Evolutionary conservation across 2,797 vertebrate genomes (phyloP).

Genomic region (Eulemur albifrons): DNA sequence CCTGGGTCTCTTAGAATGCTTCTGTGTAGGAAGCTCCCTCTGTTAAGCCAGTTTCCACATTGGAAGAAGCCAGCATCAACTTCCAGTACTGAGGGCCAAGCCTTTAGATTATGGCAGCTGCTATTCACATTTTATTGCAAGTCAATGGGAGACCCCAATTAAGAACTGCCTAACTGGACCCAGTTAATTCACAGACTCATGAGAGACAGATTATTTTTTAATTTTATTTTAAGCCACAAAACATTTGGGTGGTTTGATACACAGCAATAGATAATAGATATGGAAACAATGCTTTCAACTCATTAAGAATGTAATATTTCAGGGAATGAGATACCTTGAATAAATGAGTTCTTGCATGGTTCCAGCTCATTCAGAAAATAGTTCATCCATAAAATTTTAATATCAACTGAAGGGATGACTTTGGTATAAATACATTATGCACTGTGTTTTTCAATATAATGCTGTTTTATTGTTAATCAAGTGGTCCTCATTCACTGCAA

Average conservation of each 20-base stretch:
- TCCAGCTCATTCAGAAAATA: not conserved
- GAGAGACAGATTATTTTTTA: not conserved
- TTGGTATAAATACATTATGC: not conserved
- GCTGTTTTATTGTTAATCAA: constrained; percentile 28
- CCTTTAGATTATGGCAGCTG: not conserved
- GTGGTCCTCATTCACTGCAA: constrained; percentile 11
- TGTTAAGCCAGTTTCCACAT: not conserved
- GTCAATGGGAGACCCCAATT: not conserved
- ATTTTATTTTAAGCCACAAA: not conserved
- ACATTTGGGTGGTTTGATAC: not conserved
- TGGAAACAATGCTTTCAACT: not conserved
- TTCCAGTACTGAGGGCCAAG: not conserved
- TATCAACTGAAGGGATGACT: not conserved
- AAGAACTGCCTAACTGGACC: not conserved
- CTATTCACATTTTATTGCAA: not conserved
- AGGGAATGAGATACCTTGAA: constrained; percentile 1
- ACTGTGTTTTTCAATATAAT: constrained; percentile 14
- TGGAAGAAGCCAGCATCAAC: not conserved
- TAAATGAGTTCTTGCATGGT: constrained; percentile 18
- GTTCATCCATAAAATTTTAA: constrained; percentile 29
- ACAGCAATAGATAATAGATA: not conserved
- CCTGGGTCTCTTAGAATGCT: not conserved
- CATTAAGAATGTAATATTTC: constrained; percentile 38
- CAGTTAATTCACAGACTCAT: not conserved
- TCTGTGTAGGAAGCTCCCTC: not conserved